A percentile compares a stretch with the other conserved stretches of the same genome.
These are phyloP conservation scores for Ceratitis capitata DNA, from an alignment of 1,140 invertebrate genomes.

Conservation along the genomic window DNA sequence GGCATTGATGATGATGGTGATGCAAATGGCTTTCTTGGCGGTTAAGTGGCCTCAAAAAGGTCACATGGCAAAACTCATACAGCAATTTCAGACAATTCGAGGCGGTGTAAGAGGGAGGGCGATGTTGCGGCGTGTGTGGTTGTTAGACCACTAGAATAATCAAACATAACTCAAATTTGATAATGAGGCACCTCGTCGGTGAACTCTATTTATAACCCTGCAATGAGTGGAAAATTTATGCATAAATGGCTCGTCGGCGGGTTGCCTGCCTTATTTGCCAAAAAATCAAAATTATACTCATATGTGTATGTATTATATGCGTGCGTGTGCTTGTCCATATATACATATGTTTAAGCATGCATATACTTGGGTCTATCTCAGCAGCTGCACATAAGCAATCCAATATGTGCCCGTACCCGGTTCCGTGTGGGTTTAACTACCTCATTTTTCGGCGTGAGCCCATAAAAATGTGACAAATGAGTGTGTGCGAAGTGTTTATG, in stretches of 20 bases:
- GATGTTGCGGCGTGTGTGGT: not conserved
- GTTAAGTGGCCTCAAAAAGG: slow-evolving; percentile 19
- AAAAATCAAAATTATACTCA: not conserved
- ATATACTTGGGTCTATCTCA: not conserved
- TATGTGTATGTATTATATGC: not conserved
- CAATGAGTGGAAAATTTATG: not conserved
- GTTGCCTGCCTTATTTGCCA: not conserved
- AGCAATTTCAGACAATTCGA: too few species aligned
- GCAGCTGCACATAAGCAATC: not conserved
- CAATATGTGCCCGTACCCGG: not conserved
- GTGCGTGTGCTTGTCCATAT: not conserved
- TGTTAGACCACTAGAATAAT: not conserved
- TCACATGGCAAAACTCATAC: too few species aligned
- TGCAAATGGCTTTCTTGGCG: not conserved
- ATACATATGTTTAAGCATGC: too few species aligned
- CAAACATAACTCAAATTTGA: slow-evolving; percentile 9
- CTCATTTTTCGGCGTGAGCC: not conserved
- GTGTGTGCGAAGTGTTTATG: not conserved
- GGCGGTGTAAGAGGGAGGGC: not conserved
- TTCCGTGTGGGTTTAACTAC: not conserved
- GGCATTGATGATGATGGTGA: not conserved
- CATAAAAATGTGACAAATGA: not conserved
- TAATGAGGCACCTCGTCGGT: slow-evolving; percentile 10
- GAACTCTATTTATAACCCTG: not conserved
- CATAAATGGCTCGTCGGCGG: not conserved